These are phyloP conservation scores for Sinonovacula constricta DNA, from an alignment of 1,140 invertebrate species.

Conservation along the genomic window DNA sequence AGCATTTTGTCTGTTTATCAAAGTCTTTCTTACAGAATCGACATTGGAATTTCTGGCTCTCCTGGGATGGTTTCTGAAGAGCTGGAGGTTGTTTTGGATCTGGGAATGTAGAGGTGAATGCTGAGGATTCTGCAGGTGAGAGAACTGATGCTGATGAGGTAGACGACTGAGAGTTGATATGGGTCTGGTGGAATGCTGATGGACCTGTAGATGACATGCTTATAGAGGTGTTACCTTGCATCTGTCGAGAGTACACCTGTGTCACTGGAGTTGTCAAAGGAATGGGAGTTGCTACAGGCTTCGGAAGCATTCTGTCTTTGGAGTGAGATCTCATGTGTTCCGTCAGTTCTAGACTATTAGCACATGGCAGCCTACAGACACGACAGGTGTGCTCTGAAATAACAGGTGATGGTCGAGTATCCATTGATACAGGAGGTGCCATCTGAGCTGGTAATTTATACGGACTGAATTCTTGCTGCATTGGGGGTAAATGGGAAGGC, in stretches of 20 bases:
- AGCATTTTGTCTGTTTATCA: conserved; percentile 33
- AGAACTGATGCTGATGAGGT: background rate
- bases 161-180: too few species aligned
- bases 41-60: conserved; percentile 22
- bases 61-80: conserved; percentile 6
- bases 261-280: background rate
- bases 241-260: background rate
- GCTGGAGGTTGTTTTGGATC: too few species aligned
- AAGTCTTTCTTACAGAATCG: conserved; percentile 35
- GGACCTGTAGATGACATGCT: background rate
- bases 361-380: conserved; percentile 18
- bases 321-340: conserved; percentile 35
- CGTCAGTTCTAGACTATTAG: conserved; percentile 17
- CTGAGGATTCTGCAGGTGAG: too few species aligned
- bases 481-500: conserved; percentile 37
- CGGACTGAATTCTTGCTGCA: conserved; percentile 16
- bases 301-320: conserved; percentile 13
- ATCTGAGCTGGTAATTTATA: conserved; percentile 8
- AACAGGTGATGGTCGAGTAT: conserved; percentile 1
- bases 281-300: background rate
- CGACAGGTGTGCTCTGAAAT: conserved; percentile 13
- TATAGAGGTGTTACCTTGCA: background rate
- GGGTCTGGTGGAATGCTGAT: background rate
- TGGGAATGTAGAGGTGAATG: too few species aligned
- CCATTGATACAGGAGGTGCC: conserved; percentile 9